Percentiles rank a stretch among this genome's conserved stretches.
These are phyloP conservation scores for Erpornis zantholeuca DNA, from an alignment of 2,113 vertebrate genomes.

Conservation along the genomic window DNA sequence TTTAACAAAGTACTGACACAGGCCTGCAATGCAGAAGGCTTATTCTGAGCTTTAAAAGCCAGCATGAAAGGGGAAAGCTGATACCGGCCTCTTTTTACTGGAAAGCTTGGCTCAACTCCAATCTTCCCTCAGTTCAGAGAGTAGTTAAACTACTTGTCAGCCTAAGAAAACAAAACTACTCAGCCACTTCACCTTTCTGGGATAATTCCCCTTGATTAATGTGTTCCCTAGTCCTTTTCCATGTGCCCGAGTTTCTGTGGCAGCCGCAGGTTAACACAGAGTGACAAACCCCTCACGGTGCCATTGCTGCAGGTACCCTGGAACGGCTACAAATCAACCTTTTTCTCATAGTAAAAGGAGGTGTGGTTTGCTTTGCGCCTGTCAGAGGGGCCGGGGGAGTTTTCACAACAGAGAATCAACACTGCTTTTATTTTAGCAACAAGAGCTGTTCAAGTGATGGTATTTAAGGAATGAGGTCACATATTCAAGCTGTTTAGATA, in stretches of 20 bases:
- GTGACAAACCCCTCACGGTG: neutral
- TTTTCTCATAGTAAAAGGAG: neutral
- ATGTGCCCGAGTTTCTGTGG: neutral
- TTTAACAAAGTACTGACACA: neutral
- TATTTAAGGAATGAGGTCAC: conserved; percentile 75
- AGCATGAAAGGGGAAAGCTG: neutral
- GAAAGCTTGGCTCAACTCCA: conserved; percentile 3
- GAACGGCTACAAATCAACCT: neutral
- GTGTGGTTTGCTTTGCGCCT: neutral
- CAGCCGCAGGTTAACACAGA: neutral
- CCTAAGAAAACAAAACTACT: neutral
- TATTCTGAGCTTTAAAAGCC: neutral
- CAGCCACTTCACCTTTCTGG: neutral
- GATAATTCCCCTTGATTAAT: neutral
- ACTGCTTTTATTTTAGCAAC: conserved; percentile 61
- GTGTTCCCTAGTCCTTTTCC: neutral
- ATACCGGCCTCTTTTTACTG: neutral
- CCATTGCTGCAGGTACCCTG: neutral
- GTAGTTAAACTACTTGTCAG: neutral
- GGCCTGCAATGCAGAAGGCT: neutral
- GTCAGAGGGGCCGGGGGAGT: conserved; percentile 8
- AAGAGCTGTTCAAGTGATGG: conserved; percentile 44
- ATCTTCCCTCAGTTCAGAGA: neutral
- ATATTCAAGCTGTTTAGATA: conserved; percentile 59
- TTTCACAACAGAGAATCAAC: conserved; percentile 32